Evolutionary conservation across 2,888 invertebrate genomes (phyloP), one percentile per base, ranked within the genome.

Genomic region (Pelosia muscerda): DNA sequence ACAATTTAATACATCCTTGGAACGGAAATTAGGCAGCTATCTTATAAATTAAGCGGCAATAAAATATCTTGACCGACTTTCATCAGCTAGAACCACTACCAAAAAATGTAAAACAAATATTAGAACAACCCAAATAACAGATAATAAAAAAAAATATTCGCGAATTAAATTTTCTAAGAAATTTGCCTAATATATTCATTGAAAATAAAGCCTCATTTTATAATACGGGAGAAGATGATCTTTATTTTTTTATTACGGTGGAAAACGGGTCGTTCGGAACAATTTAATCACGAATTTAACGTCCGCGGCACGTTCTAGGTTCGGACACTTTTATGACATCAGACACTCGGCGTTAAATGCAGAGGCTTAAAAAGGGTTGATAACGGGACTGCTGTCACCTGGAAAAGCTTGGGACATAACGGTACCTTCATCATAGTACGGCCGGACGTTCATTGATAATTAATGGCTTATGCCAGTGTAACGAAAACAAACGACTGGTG

Each of bases 301-400:
- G 89, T 92, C 85, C 88, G 84, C 88, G 90, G 92, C 90, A 91
- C 92, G 90, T 92, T 89, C 91, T 87, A 86, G 89, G 90, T 93
- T 93, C 91, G 91, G 94, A 93, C 93, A 93, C 91, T 93, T 94
- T 94, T 94, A 94, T 95, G 94, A 94, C 94, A 92, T 90, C 90
- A 91, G 92, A 90, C 92, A 92, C 91, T 93, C 87, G 83, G 89
- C 90, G 93, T 91, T 94, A 93, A 94, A 93, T 89, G 91, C 90
- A 91, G 81, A 89, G 92, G 94, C 93, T 95, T 95, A 94, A 94
- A 94, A 95, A 94, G 94, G 94, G 94, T 95, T 94, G 93, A 93
- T 93, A 90, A 88, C 89, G 86, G 86, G 87, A 87, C 88, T 91
- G 88, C 90, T 93, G 94, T 94, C 94, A 94, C 94, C 94, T 94